These are phyloP conservation scores for Drosophila suboccidentalis DNA, from an alignment of 2,888 invertebrate genomes.

Conservation along the genomic window DNA sequence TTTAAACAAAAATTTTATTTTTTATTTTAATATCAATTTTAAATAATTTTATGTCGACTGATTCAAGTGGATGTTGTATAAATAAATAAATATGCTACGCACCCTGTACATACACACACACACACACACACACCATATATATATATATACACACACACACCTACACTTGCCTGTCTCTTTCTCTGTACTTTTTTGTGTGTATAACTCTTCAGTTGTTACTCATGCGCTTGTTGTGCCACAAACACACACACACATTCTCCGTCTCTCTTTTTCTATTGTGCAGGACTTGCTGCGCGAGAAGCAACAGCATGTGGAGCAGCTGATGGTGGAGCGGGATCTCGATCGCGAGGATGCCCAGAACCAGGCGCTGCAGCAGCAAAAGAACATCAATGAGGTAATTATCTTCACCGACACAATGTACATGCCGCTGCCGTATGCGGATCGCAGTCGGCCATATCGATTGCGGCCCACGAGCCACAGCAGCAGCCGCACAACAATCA, in stretches of 20 bases:
- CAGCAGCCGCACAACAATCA: constrained; percentile 45
- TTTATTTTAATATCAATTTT: background rate
- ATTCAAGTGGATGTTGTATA: background rate
- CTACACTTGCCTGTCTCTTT: constrained; percentile 9
- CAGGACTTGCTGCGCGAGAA: constrained; percentile 97
- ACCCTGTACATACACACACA: constrained; percentile 51
- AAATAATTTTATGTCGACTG: too few species aligned
- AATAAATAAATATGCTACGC: constrained; percentile 8
- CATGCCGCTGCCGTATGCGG: constrained; percentile 73
- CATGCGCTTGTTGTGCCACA: constrained; percentile 55
- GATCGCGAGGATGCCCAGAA: constrained; percentile 95
- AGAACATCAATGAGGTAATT: constrained; percentile 85
- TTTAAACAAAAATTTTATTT: background rate
- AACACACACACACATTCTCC: constrained; percentile 25
- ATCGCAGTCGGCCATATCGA: constrained; percentile 76
- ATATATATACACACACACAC: constrained; percentile 18
- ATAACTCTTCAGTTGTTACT: constrained; percentile 41
- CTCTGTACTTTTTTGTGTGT: background rate
- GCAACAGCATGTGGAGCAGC: constrained; percentile 96
- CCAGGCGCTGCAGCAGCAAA: constrained; percentile 86
- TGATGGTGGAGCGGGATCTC: constrained; percentile 95
- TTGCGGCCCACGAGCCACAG: constrained; percentile 46
- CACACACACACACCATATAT: too few species aligned
- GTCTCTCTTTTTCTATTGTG: constrained; percentile 10
- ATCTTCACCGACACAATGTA: constrained; percentile 83